Conservation (phyloP, 2,797 vertebrate genomes). For the Erethizon dorsatum region DNA sequence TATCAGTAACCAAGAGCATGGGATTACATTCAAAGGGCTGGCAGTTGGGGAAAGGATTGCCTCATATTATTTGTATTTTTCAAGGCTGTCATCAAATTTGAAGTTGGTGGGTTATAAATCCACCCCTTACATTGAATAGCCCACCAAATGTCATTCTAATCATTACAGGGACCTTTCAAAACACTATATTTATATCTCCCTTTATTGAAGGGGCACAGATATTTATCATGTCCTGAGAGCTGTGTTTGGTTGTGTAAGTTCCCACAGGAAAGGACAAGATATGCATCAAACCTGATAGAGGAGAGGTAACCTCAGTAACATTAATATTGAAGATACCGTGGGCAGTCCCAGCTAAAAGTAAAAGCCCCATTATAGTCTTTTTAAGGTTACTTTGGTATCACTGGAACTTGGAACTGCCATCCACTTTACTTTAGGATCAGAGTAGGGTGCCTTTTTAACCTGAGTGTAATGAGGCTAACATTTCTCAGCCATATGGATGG, state of each 20-base stretch:
- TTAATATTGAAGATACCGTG: background rate
- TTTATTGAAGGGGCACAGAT: background rate
- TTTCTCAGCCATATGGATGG: background rate
- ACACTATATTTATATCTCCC: background rate
- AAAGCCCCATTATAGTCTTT: background rate
- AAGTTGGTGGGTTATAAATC: background rate
- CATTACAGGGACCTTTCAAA: background rate
- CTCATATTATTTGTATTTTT: background rate
- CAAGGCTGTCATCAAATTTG: background rate
- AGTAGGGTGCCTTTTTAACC: background rate
- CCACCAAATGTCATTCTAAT: background rate
- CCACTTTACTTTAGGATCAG: background rate
- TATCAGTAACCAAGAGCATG: background rate
- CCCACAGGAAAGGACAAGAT: background rate
- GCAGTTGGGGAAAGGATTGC: background rate
- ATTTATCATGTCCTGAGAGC: background rate
- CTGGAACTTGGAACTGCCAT: background rate
- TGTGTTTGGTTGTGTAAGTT: background rate
- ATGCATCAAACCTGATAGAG: background rate
- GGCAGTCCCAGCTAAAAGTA: background rate
- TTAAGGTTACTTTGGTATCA: background rate
- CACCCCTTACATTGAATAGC: background rate
- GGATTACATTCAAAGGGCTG: background rate
- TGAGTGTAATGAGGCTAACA: background rate
- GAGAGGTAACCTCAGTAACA: background rate